These are phyloP conservation scores for Spilarctia lutea DNA, from an alignment of 2,888 invertebrate species.

Conservation along the genomic window DNA sequence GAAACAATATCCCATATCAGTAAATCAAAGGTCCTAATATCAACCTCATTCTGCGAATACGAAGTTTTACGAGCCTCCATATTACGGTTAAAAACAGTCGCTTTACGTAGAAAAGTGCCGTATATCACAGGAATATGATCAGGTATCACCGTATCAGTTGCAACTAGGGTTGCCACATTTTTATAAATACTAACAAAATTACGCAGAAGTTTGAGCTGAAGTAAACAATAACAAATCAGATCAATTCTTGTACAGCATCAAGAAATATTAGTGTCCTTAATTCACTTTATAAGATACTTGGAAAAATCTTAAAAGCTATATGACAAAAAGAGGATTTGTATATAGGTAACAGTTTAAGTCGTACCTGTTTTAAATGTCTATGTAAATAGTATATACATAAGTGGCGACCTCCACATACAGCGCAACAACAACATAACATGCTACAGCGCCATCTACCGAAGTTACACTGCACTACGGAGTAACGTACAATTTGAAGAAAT, in stretches of 20 bases:
- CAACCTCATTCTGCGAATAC: slow-evolving; percentile 21
- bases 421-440: no score
- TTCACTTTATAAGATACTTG: not conserved
- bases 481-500: no score
- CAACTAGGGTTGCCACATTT: slow-evolving; percentile 7
- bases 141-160: slow-evolving; percentile 27
- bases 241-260: not conserved
- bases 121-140: slow-evolving; percentile 26
- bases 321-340: no score
- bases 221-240: not conserved
- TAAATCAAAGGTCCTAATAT: slow-evolving; percentile 19
- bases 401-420: no score
- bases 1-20: slow-evolving; percentile 17
- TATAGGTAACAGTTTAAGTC: no score
- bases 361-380: no score
- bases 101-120: slow-evolving; percentile 24
- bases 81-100: slow-evolving; percentile 15
- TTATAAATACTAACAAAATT: not conserved
- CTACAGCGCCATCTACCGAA: no score
- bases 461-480: no score
- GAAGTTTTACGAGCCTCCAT: slow-evolving; percentile 15
- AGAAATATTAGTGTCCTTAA: not conserved
- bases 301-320: not conserved
- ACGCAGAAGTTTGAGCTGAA: not conserved
- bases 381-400: no score